Evolutionary conservation across 2,888 invertebrate genomes (phyloP), one percentile per base, ranked within the genome.

Genomic region (Eutolmus rufibarbis): DNA sequence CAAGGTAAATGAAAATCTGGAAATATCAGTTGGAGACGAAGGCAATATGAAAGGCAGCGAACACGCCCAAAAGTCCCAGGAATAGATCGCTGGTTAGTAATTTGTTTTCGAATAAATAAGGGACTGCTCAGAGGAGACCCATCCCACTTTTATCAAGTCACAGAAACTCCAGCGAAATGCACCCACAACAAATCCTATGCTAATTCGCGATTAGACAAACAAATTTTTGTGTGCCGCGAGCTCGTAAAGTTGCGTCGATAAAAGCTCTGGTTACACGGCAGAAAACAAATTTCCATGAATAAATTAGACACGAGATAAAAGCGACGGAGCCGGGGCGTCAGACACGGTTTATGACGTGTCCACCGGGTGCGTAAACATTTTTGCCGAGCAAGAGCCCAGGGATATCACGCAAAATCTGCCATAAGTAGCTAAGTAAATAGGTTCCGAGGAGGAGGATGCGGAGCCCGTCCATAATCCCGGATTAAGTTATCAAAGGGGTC

Each of bases 401-500:
- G 37, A 78, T n/a, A 81, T 23, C 81, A 81, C 81, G 51, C 5
- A 81, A 81, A 81, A 31, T 56, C 46, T 46, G n/a, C 81, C 81
- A 81, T 81, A 56, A 56, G 81, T 46, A 76, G 76, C 46, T 43
- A 56, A 81, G 56, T 51, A 81, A 51, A 81, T 43, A 81, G n/a
- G 34, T 51, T 31, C 51, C 81, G 16, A 81, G 37, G 28, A 40
- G 23, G 78, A 46, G 28, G 51, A 56, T 81, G 56, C 81, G 31
- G 12, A 81, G 34, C 31, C 40, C 56, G 51, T 81, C 81, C 81
- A 81, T 81, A 81, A 81, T 81, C 81, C 51, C 16, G 81, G 81
- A 81, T 81, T 81, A 81, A 81, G 81, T 56, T 81, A 81, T 81
- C 81, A 81, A 46, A 51, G 81, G 81, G 76, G 81, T 81, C 46